Base-by-base conservation (phyloP, 2,888 invertebrate species). In the Hirtodrosophila alboralis region DNA sequence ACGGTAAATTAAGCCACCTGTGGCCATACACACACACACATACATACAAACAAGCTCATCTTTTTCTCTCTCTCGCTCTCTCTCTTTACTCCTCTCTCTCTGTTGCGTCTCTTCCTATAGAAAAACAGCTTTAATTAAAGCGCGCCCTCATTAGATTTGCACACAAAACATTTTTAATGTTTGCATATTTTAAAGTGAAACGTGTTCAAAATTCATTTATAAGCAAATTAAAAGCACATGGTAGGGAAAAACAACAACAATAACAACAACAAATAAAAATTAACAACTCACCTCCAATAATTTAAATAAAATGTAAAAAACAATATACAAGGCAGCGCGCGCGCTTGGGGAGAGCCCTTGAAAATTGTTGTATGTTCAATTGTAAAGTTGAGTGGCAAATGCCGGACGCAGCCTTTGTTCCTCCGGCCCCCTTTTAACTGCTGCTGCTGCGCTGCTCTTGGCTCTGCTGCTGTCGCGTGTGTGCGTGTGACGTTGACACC, bases 1-100 rank as follows among this genome's bases (percentile, higher is more conserved):
- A 74, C 72, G 65, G 72, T 69, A 45, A 69, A 57, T 67, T 66
- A 62, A 57, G 71, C 75, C 75, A 75, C 71, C 75, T 73, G 75
- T 75, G 56, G 75, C 71, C 69, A 13, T 30, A 38, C 33, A 58
- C 14, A 43, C 21, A 44, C 26, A 49, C 13, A 37, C 30, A 30
- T 30, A 43, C 27, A 34, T 5, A 21, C 52, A 23, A 23, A 16
- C 52, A 23, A 5, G 36, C 45, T 36, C 30, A 31, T 28, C 40
- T n/a, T 36, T 53, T 38, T 31, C 23, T 30, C 36, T 38, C 34
- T 37, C 34, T 31, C 26, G 48, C 27, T 28, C 38, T 27, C 31
- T 33, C 13, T 26, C 7, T 33, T 13, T 43, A 9, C 13, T 23
- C 23, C 10, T 9, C 12, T 34, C 14, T 5, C 31, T 40, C 26